phyloP scores from a whole-genome alignment of 1,140 invertebrate species.

The Drosophila kikkawai region DNA sequence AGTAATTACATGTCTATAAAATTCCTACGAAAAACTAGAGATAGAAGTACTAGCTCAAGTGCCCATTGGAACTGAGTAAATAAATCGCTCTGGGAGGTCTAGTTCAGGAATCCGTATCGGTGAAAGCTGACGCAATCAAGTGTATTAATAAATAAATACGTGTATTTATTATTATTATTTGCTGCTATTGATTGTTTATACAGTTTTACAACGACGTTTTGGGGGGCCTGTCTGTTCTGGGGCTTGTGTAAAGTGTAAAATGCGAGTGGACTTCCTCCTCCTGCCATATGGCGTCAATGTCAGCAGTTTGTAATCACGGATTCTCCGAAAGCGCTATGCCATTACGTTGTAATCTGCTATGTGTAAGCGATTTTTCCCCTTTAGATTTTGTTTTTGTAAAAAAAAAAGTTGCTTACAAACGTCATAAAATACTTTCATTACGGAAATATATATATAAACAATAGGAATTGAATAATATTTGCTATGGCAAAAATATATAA shows the following conservation, averaged over 20 bases:
- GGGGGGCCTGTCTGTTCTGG: constrained; percentile 27
- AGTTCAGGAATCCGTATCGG: constrained; percentile 8
- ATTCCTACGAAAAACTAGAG: neutral
- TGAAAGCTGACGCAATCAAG: constrained; percentile 17
- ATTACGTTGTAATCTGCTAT: constrained; percentile 4
- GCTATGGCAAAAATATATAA: neutral
- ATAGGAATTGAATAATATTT: neutral
- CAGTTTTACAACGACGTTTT: neutral
- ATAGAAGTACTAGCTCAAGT: neutral
- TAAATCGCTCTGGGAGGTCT: constrained; percentile 14
- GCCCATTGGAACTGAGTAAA: neutral
- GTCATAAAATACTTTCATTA: neutral
- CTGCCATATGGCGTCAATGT: constrained; percentile 22
- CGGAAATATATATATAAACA: too few relatives aligned
- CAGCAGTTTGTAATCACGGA: constrained; percentile 14
- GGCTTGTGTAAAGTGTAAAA: constrained; percentile 1
- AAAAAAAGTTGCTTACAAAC: neutral
- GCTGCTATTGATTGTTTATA: constrained; percentile 24
- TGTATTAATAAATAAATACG: constrained; percentile 9
- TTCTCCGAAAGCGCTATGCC: neutral
- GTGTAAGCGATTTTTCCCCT: neutral
- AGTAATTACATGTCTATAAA: neutral
- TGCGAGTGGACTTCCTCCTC: constrained; percentile 6
- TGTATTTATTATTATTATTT: constrained; percentile 25
- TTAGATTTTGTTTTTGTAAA: neutral